Evolutionary conservation across 1,140 invertebrate species (phyloP), one percentile per base, ranked within the genome.

Genomic region (Pseudoatta argentina): DNA sequence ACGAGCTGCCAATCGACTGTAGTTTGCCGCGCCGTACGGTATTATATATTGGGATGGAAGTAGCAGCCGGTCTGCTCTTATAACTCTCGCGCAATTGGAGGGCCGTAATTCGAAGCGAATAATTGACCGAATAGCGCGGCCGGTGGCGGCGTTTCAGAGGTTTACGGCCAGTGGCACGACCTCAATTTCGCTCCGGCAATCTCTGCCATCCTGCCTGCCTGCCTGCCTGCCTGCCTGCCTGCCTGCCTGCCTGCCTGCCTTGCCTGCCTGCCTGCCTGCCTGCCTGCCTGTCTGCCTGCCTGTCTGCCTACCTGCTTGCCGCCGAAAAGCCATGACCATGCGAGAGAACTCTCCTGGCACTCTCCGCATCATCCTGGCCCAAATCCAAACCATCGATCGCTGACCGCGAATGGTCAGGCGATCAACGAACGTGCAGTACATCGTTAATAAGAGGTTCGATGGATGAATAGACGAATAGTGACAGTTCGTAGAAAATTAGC

Each of bases 51-150:
- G 82, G 44, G 27, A 64, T 39, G 82, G 82, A 51, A 72, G 81
- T 34, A 78, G 82, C 75, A 81, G 79, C 55, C 69, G 55, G 69
- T n/a, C 69, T 63, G 76, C 76, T 86, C 77, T 88, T 88, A 88
- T 88, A 83, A 87, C 79, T 83, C 69, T 83, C 79, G 76, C 86
- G 78, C 87, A 87, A 88, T 87, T 87, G 87, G 86, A 77, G 72
- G 67, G 86, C 87, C 71, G 73, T 85, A 88, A 88, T 88, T 88
- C 72, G 87, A 88, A 87, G 87, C 87, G 87, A 87, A 88, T 88
- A 88, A 88, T 88, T 88, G 86, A 77, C 79, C 71, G 83, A 88
- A 88, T 87, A 86, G 87, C 86, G 72, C 86, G 86, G 78, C 64
- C 86, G 78, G 78, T 87, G 86, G 72, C 87, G 87, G 87, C 67